phyloP scores from a whole-genome alignment of 2,888 invertebrate species.

The Leptogaster cylindrica region DNA sequence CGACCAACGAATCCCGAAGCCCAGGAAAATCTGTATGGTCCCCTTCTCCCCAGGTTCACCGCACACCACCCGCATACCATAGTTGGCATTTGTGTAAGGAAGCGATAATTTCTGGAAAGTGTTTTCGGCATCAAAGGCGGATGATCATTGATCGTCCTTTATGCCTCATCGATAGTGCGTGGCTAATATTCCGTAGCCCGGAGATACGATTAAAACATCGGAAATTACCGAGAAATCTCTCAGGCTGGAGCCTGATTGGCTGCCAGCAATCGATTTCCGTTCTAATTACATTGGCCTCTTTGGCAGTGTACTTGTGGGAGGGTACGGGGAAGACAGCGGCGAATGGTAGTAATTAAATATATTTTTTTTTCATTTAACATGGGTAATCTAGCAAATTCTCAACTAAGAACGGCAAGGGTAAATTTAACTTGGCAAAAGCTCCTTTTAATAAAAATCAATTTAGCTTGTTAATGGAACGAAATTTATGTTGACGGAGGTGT shows the following conservation, averaged over 20 bases:
- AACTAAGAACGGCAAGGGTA: background rate
- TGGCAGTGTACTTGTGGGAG: background rate
- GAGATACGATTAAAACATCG: slow-evolving; percentile 43
- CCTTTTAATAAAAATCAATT: slow-evolving; percentile 5
- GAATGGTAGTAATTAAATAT: slow-evolving; percentile 21
- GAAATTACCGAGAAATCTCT: slow-evolving; percentile 44
- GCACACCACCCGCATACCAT: no score
- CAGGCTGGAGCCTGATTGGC: slow-evolving; percentile 37
- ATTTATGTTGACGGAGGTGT: background rate
- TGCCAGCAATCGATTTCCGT: slow-evolving; percentile 44
- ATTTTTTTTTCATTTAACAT: slow-evolving; percentile 24
- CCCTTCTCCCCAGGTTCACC: background rate
- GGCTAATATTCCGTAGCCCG: slow-evolving; percentile 15
- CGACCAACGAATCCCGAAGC: slow-evolving; percentile 17
- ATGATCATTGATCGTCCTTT: background rate
- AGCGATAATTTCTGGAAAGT: slow-evolving; percentile 22
- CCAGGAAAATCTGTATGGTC: background rate
- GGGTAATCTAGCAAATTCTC: slow-evolving; percentile 15
- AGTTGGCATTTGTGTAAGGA: no score
- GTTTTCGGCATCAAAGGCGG: slow-evolving; percentile 27
- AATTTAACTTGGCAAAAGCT: background rate
- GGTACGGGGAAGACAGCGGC: background rate
- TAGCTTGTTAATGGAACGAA: slow-evolving; percentile 7
- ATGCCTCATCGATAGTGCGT: background rate
- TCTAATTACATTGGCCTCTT: slow-evolving; percentile 40